phyloP scores from a whole-genome alignment of 1,140 invertebrate genomes.

The Musca domestica region DNA sequence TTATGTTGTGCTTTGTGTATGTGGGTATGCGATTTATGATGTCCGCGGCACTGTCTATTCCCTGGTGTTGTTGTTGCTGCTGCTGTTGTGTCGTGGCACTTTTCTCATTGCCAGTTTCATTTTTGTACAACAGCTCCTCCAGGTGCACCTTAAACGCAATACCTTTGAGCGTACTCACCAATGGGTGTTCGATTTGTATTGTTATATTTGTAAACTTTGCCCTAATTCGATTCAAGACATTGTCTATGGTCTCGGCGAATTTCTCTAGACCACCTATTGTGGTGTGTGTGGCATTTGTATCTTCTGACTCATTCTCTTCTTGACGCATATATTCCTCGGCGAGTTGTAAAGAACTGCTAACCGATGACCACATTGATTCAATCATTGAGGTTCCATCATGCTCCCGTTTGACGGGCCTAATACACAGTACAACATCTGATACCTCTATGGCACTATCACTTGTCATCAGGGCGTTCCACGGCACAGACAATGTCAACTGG shows the following conservation, averaged over 20 bases:
- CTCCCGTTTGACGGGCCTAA: slow-evolving; percentile 78
- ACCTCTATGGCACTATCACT: slow-evolving; percentile 84
- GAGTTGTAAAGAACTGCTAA: slow-evolving; percentile 90
- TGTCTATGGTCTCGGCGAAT: slow-evolving; percentile 91
- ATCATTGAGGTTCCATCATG: slow-evolving; percentile 82
- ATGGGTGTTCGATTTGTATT: slow-evolving; percentile 81
- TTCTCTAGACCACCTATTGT: slow-evolving; percentile 84
- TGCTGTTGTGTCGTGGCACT: slow-evolving; percentile 32
- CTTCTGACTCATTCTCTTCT: slow-evolving; percentile 43
- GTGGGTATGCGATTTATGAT: slow-evolving; percentile 72
- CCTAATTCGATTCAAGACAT: slow-evolving; percentile 81
- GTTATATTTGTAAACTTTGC: slow-evolving; percentile 80
- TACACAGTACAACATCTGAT: slow-evolving; percentile 72
- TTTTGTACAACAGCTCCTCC: slow-evolving; percentile 61
- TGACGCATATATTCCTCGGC: slow-evolving; percentile 84
- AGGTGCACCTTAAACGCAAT: slow-evolving; percentile 81
- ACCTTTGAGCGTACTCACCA: slow-evolving; percentile 69
- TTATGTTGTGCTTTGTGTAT: slow-evolving; percentile 79
- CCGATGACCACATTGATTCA: slow-evolving; percentile 92
- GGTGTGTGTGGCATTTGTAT: slow-evolving; percentile 50
- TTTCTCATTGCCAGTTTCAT: slow-evolving; percentile 76
- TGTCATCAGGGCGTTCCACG: slow-evolving; percentile 80
- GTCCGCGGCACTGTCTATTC: background rate
- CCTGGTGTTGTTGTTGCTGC: slow-evolving; percentile 24
- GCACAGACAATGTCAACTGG: slow-evolving; percentile 77